Conservation (phyloP, 2,113 vertebrate species). For the Gallinago undulata region DNA sequence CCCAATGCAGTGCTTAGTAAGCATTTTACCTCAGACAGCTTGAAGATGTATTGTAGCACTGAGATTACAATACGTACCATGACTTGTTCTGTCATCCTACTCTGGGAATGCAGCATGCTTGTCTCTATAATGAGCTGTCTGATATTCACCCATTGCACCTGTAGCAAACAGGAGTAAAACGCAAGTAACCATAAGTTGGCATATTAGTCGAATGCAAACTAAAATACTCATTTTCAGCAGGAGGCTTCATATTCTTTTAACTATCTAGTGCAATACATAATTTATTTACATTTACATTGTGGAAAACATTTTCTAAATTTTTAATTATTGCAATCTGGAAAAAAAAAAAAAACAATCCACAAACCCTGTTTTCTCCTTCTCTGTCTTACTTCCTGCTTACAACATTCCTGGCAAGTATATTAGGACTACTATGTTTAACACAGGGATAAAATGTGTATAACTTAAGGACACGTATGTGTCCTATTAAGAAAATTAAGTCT, state of each 20-base stretch:
- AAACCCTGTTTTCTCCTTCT: background rate
- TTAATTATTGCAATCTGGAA: background rate
- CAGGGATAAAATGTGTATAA: background rate
- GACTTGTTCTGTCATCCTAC: constrained; percentile 69
- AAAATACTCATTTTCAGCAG: constrained; percentile 22
- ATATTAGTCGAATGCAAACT: constrained; percentile 36
- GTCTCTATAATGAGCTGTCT: constrained; percentile 75
- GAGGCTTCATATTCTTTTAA: constrained; percentile 5
- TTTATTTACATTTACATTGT: constrained; percentile 26
- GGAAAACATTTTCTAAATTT: constrained; percentile 23
- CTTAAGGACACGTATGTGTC: background rate
- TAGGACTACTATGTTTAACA: background rate
- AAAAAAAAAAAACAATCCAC: background rate
- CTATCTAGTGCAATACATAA: background rate
- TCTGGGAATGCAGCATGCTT: constrained; percentile 55
- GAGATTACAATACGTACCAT: constrained; percentile 66
- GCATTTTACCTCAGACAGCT: constrained; percentile 69
- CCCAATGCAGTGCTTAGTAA: constrained; percentile 68
- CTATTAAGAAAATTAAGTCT: background rate
- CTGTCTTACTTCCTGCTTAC: background rate
- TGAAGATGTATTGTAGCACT: constrained; percentile 55
- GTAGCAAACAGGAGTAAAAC: constrained; percentile 62
- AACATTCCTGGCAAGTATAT: background rate
- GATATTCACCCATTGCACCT: constrained; percentile 73
- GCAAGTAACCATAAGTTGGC: constrained; percentile 52